phyloP scores from a whole-genome alignment of 2,888 invertebrate species.

The Heteromurus nitidus region DNA sequence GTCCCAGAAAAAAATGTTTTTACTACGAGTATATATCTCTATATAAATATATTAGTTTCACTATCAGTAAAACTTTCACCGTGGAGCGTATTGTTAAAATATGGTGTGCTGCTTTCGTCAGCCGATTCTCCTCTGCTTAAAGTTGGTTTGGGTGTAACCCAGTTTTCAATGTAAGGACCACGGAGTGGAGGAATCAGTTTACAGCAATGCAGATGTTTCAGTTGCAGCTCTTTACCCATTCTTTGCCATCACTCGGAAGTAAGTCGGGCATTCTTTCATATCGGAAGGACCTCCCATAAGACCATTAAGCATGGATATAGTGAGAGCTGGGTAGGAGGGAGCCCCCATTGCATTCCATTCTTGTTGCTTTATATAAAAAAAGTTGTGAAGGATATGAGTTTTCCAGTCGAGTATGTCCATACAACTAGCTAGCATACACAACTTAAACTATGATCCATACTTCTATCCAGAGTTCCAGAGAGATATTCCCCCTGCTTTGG shows the following conservation, averaged over 20 bases:
- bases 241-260: slow-evolving; percentile 42
- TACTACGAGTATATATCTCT: too few relatives aligned
- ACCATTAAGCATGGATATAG: slow-evolving; percentile 6
- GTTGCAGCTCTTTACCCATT: slow-evolving; percentile 21
- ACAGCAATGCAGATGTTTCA: slow-evolving; percentile 60
- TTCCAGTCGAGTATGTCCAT: too few relatives aligned
- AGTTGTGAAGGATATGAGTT: too few relatives aligned
- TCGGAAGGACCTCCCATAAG: slow-evolving; percentile 45
- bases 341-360: slow-evolving; percentile 3
- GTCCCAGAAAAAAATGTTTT: too few relatives aligned
- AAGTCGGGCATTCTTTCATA: slow-evolving; percentile 50
- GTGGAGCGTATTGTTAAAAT: too few relatives aligned
- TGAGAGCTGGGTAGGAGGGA: background rate
- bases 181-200: slow-evolving; percentile 28
- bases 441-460: too few relatives aligned
- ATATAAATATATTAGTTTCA: too few relatives aligned
- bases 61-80: too few relatives aligned
- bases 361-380: too few relatives aligned
- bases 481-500: too few relatives aligned
- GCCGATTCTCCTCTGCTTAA: background rate
- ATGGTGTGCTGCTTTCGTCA: too few relatives aligned
- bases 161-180: slow-evolving; percentile 7
- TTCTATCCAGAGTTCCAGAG: background rate
- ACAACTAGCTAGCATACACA: too few relatives aligned
- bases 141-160: slow-evolving; percentile 53